phyloP scores from a whole-genome alignment of 2,888 invertebrate genomes.

The Lydus trimaculatus region DNA sequence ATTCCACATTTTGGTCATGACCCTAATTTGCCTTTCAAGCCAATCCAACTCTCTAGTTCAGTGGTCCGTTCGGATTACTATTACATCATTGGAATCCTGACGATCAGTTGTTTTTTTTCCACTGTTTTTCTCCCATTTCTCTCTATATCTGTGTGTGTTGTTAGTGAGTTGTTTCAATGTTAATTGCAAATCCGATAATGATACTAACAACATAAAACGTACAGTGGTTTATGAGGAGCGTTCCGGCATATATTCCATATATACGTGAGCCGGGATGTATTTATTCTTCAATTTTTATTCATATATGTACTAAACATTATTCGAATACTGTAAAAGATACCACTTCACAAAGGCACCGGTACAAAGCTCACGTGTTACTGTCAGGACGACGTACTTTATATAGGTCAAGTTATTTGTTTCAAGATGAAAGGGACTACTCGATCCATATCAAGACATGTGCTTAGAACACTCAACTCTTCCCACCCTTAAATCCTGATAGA shows the following conservation, averaged over 20 bases:
- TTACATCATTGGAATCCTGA: constrained; percentile 29
- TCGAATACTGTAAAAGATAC: too few relatives aligned
- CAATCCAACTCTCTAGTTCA: constrained; percentile 26
- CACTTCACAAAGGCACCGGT: too few relatives aligned
- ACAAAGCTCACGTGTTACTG: too few relatives aligned
- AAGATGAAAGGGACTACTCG: neutral
- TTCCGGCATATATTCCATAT: constrained; percentile 35
- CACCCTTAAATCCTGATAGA: neutral
- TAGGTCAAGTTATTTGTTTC: neutral
- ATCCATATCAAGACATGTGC: neutral
- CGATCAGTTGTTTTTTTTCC: constrained; percentile 25
- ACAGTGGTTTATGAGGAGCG: constrained; percentile 10
- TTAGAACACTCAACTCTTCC: neutral
- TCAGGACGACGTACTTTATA: neutral
- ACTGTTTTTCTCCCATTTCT: neutral
- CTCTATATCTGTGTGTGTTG: constrained; percentile 31
- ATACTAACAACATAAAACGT: constrained; percentile 33
- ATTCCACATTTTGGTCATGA: constrained; percentile 35
- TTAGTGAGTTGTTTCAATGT: constrained; percentile 35
- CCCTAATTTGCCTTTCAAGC: constrained; percentile 35
- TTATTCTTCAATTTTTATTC: too few relatives aligned
- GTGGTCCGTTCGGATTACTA: constrained; percentile 36
- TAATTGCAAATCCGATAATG: constrained; percentile 42
- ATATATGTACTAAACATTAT: too few relatives aligned
- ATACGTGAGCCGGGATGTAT: constrained; percentile 14